A percentile compares a stretch with the other conserved stretches of the same genome.
These are phyloP conservation scores for Theristicus caerulescens DNA, from an alignment of 2,113 vertebrate species.

Conservation along the genomic window DNA sequence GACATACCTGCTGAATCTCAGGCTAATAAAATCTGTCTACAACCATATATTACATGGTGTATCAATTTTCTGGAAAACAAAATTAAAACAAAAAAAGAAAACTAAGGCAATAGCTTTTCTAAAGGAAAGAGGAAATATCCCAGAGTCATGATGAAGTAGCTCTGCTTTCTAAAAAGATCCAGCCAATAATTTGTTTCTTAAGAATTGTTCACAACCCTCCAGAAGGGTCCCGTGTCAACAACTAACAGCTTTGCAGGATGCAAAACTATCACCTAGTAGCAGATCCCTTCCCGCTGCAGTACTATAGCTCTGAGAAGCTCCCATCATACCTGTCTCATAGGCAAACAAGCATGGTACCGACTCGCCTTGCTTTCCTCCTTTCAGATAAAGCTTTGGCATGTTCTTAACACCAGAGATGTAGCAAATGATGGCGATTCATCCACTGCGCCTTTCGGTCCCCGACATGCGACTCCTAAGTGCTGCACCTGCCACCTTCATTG, in stretches of 20 bases:
- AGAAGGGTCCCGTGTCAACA: background rate
- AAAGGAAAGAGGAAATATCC: background rate
- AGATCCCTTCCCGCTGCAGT: background rate
- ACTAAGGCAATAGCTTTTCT: background rate
- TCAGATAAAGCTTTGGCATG: background rate
- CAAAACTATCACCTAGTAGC: background rate
- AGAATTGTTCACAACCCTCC: background rate
- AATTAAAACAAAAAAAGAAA: background rate
- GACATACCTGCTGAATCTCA: background rate
- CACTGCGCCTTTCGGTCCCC: background rate
- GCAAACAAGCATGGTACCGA: background rate
- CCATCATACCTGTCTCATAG: background rate
- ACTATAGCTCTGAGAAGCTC: background rate
- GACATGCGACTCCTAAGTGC: accelerated
- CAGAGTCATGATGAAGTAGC: background rate
- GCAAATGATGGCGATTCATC: background rate
- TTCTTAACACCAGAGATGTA: background rate
- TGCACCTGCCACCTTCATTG: background rate
- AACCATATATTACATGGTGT: background rate
- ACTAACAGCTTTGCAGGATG: background rate
- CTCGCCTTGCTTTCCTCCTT: background rate
- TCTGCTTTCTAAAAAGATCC: background rate
- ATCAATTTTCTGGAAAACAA: background rate
- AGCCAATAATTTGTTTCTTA: background rate
- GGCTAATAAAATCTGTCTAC: background rate